phyloP scores from a whole-genome alignment of 2,888 invertebrate species.

The Disparrhopalites patrizii region DNA sequence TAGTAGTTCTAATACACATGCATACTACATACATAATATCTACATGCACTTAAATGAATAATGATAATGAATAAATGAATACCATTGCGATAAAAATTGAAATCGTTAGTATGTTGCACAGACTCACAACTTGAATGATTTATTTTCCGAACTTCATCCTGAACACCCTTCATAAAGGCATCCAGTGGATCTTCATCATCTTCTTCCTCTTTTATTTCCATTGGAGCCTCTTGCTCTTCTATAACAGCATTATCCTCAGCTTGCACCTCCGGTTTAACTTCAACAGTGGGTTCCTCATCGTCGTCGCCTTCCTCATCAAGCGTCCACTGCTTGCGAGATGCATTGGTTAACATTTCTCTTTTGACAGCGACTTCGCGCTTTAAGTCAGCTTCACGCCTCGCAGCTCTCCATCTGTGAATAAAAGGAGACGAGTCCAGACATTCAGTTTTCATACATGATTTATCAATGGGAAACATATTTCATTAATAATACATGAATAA shows the following conservation, averaged over 20 bases:
- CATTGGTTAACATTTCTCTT: constrained; percentile 52
- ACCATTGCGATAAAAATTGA: not conserved
- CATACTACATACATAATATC: too few species aligned
- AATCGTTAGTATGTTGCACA: too few species aligned
- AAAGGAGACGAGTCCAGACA: too few species aligned
- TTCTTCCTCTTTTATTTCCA: constrained; percentile 48
- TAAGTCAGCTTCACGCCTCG: constrained; percentile 39
- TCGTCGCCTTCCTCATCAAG: constrained; percentile 95
- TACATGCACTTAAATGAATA: too few species aligned
- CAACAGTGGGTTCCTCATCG: constrained; percentile 56
- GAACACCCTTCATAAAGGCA: constrained; percentile 86
- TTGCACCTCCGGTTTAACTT: not conserved
- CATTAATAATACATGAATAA: not conserved
- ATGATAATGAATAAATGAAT: too few species aligned
- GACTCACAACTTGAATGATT: constrained; percentile 54
- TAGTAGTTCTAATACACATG: too few species aligned
- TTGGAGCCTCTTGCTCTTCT: not conserved
- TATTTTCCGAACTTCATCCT: constrained; percentile 75
- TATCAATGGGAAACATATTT: not conserved
- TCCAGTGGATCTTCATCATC: constrained; percentile 87
- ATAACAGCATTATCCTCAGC: not conserved
- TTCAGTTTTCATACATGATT: not conserved
- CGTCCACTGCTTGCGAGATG: constrained; percentile 81
- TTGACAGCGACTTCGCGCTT: constrained; percentile 40
- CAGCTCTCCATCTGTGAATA: constrained; percentile 42